Base-by-base conservation (phyloP, 1,140 invertebrate species). In the Drosophila grimshawi region DNA sequence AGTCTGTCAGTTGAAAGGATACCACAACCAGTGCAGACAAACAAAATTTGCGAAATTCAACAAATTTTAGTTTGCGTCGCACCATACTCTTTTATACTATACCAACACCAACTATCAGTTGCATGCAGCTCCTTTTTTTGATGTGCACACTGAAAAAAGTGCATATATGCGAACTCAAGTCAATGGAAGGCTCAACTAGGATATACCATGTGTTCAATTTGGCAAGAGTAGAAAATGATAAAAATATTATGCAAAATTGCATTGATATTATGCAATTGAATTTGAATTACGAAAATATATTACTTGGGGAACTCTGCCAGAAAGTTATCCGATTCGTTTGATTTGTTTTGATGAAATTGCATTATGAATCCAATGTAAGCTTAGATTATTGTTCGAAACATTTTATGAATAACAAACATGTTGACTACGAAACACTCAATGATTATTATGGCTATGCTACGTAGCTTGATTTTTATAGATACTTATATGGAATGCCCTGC, bases 21-120 rank as follows among this genome's bases (percentile, higher is more conserved):
- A 55, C 59, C 37, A 30, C 43, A 35, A 41, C 48, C 62, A 76
- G 80, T 59, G 59, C 77, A 67, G 49, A 75, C 46, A 80, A 77
- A 85, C 81, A 80, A 55, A 75, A 78, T 53, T 74, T 85, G 78
- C 62, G 52, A 51, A 81, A 70, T 68, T 70, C 51, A n/a, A 8
- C 35, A 62, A 69, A 64, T 19, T 46, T 71, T 64, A n/a, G 41
- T 51, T 7, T 29, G 6, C 43, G 32, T 29, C 30, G n/a, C 49
- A 11, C 32, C 30, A n/a, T 19, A 19, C 19, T 19, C 19, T 19
- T 19, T 19, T 19, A 19, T 19, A 19, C 19, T 1, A 51, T 10
- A 51, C 8, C 8, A 2, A 2, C n/a, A 19, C 11, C 29, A 32
- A 39, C 52, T 52, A 55, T 70, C 46, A 76, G 71, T 59, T 76